Base-by-base conservation (phyloP, 2,888 invertebrate species). In the Macroteleia sp. region DNA sequence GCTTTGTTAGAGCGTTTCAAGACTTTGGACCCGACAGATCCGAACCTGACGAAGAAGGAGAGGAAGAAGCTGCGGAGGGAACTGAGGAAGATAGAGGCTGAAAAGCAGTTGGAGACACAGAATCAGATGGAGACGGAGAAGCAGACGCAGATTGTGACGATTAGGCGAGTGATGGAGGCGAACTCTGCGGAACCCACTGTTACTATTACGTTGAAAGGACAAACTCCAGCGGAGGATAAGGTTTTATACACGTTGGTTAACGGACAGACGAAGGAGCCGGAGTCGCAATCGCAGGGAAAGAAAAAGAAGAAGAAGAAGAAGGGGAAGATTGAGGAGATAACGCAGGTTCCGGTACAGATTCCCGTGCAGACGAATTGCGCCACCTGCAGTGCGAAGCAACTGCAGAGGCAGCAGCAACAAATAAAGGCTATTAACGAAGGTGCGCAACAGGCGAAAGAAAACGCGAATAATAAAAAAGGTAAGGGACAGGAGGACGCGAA, bases 181-280 rank as follows among this genome's bases (percentile, higher is more conserved):
- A 93, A 94, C 84, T 92, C 92, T 80, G 92, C 93, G 0, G 94
- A 95, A 81, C 95, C 96, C 8, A 95, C 95, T 19, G 96, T 96
- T 0, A 96, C 96, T 0, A 96, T 96, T 50, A 96, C 96, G 0
- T 92, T 96, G 25, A 95, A 95, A 85, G 96, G 95, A 3, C 94
- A 94, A 64, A 94, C 95, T 0, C 95, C 95, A 0, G 95, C 95
- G 74, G 94, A 95, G 87, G 95, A 96, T 83, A 94, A 95, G 88
- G 93, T 96, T 28, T 92, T 96, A 1, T 96, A 95, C 85, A 95
- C 95, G 1, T 92, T 96, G 78, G 93, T 94, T 5, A 94, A 94
- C 85, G 94, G 94, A 0, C 93, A 94, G 79, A 92, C 90, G 0
- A 86, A 90, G 32, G 87, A 90, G 28, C 86, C 88, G 0, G 62